Evolutionary conservation across 2,888 invertebrate species (phyloP).

Genomic region (Mythimna lalbum): DNA sequence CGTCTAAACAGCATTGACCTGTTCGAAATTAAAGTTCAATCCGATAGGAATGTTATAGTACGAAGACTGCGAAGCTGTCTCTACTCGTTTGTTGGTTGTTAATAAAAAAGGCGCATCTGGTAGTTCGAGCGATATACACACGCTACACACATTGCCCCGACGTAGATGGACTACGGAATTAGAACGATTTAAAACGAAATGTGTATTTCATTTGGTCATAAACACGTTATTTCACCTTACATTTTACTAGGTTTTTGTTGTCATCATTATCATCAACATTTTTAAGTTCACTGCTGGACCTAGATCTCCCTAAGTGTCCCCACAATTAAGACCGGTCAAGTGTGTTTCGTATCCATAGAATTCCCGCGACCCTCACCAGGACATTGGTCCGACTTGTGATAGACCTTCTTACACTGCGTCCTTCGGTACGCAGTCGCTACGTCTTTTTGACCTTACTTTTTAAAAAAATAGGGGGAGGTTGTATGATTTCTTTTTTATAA

Average conservation of each 20-base stretch:
- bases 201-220: conserved; percentile 70
- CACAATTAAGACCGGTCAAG: no score
- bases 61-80: conserved; percentile 47
- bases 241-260: neutral
- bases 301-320: no score
- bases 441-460: no score
- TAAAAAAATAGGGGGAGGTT: no score
- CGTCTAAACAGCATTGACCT: conserved; percentile 55
- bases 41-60: conserved; percentile 46
- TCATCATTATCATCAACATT: no score
- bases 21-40: conserved; percentile 54
- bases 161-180: conserved; percentile 76
- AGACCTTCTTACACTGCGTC: no score
- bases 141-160: conserved; percentile 63
- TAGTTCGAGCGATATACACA: conserved; percentile 31
- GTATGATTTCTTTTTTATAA: no score
- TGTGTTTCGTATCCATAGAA: no score
- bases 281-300: no score
- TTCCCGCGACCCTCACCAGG: no score
- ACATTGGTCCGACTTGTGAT: no score
- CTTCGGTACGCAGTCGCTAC: no score
- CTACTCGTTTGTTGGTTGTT: conserved; percentile 62
- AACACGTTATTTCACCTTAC: conserved; percentile 30
- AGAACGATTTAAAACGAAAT: conserved; percentile 67
- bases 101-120: conserved; percentile 68